Conservation (phyloP, 2,113 vertebrate genomes). For the Uria aalge region DNA sequence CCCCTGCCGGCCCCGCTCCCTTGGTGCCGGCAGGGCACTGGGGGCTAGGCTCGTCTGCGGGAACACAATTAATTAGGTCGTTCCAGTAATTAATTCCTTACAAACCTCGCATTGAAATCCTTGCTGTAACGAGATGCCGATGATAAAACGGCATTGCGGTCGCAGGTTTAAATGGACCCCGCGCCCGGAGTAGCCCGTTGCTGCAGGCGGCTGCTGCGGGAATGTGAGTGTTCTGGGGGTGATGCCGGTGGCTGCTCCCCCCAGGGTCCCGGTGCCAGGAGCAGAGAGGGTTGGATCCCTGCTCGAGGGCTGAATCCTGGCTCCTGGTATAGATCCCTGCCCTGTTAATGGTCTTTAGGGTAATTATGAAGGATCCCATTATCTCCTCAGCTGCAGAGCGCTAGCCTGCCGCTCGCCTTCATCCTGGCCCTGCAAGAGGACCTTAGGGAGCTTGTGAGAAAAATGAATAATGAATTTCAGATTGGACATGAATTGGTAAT, state of each 20-base stretch:
- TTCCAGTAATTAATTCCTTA: conserved; percentile 58
- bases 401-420: conserved; percentile 5
- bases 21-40: neutral
- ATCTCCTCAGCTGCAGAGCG: conserved; percentile 43
- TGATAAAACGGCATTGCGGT: neutral
- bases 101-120: neutral
- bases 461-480: conserved; percentile 73
- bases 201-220: neutral
- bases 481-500: conserved; percentile 70
- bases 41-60: neutral
- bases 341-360: conserved; percentile 61
- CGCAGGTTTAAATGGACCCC: neutral
- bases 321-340: conserved; percentile 11
- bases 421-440: conserved; percentile 7
- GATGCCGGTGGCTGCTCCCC: neutral
- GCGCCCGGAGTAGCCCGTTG: neutral
- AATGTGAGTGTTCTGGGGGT: neutral
- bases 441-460: conserved; percentile 61
- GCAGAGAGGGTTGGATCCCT: neutral
- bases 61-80: conserved; percentile 54
- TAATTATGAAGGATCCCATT: conserved; percentile 70
- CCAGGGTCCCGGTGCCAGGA: neutral
- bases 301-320: neutral
- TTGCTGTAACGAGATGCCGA: neutral
- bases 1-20: neutral